Evolutionary conservation across 1,140 invertebrate species (phyloP), one percentile per base, ranked within the genome.

Genomic region (Octopus sinensis): DNA sequence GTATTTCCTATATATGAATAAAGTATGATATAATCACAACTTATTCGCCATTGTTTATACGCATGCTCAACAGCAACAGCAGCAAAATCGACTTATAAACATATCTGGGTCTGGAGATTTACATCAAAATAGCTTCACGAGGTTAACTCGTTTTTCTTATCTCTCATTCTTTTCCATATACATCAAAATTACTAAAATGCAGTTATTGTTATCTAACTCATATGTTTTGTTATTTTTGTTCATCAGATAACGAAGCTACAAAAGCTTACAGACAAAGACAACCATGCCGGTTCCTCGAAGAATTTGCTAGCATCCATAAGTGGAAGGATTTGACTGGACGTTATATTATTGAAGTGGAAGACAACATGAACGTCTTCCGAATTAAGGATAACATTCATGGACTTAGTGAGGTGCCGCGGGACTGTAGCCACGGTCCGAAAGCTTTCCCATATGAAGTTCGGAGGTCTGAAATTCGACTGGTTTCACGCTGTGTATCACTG

Each of bases 281-380:
- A 53, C 78, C 68, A 17, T 83, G 82, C 76, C 43, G 78, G 10
- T 85, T 83, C 79, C 83, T 83, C 5, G 81, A 82, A 17, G 80
- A 82, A 54, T 82, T 85, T 53, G 80, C 78, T 17, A 80, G 71
- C 23, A 76, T 78, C n/a, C 83, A 80, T 73, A 51, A 54, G 12
- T 85, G 84, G 84, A 76, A 82, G 3, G 84, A 85, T 76, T 54
- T 85, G 6, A 82, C 82, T 5, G 84, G 83, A 6, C 75, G 83
- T 30, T 83, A 79, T 30, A 54, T 79, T 6, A 56, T 85, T 30
- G 80, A 83, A 13, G 79, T 84, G 12, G 84, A 85, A 56, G 80
- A 82, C 52, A 79, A 79, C 7, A 78, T 82, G n/a, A 81, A 85
- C 51, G 73, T 82, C 5, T 82, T 85, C 56, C 71, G 80, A 75